These are phyloP conservation scores for Agrotis puta DNA, from an alignment of 2,888 invertebrate species.

Conservation along the genomic window DNA sequence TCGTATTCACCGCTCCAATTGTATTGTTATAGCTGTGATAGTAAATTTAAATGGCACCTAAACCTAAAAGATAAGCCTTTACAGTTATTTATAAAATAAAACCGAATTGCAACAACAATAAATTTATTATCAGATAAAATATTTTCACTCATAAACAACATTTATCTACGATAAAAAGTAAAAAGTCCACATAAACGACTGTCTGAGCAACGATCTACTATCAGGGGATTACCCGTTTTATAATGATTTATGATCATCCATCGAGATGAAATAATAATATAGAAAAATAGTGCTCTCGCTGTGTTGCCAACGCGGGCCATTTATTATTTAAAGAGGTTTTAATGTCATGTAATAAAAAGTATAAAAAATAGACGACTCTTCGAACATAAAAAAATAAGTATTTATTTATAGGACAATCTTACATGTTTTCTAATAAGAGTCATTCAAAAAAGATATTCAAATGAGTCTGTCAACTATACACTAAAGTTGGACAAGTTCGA, in stretches of 20 bases:
- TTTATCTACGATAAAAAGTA: conserved; percentile 58
- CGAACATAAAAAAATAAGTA: neutral
- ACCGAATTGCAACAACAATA: conserved; percentile 56
- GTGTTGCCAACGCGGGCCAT: conserved; percentile 46
- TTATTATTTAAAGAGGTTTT: conserved; percentile 56
- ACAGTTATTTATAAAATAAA: conserved; percentile 35
- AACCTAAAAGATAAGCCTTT: conserved; percentile 6
- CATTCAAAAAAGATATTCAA: neutral
- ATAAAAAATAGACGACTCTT: neutral
- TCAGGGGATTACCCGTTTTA: conserved; percentile 59
- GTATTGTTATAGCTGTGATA: neutral
- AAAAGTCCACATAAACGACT: conserved; percentile 62
- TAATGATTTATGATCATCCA: conserved; percentile 63
- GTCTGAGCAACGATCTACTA: conserved; percentile 54
- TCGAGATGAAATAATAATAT: conserved; percentile 57
- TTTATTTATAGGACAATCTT: neutral
- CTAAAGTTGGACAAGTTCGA: neutral
- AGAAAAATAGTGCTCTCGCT: conserved; percentile 43
- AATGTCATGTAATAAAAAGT: conserved; percentile 18
- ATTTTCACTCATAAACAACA: conserved; percentile 56
- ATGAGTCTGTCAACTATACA: neutral
- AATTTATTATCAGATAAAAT: conserved; percentile 56
- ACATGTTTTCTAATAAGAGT: no score
- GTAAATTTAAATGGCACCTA: neutral
- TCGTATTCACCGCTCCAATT: neutral